Conservation (phyloP, 2,888 invertebrate genomes). For the Emmelina monodactyla region DNA sequence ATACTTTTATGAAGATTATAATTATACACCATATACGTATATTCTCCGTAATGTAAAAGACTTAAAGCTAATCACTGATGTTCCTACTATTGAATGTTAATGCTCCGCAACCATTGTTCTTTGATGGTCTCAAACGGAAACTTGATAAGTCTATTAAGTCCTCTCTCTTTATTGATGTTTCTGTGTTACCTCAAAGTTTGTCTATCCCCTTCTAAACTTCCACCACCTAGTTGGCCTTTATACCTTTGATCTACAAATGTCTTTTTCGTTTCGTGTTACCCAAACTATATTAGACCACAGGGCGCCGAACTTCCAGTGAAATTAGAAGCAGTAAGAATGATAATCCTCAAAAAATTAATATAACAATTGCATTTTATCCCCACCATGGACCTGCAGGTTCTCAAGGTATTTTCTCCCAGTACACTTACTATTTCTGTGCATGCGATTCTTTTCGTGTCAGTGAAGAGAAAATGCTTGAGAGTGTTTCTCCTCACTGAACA, state of each 20-base stretch:
- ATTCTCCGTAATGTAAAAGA: no score
- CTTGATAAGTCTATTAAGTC: slow-evolving; percentile 17
- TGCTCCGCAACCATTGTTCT: slow-evolving; percentile 33
- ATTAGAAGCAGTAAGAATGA: slow-evolving; percentile 17
- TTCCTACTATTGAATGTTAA: slow-evolving; percentile 4
- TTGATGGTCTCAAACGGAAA: slow-evolving; percentile 4
- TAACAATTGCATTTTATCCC: slow-evolving; percentile 61
- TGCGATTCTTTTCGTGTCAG: slow-evolving; percentile 31
- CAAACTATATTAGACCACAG: background rate
- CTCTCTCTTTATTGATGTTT: slow-evolving; percentile 50
- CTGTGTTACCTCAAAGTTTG: slow-evolving; percentile 42
- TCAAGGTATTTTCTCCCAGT: slow-evolving; percentile 67
- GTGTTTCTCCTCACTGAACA: slow-evolving; percentile 1
- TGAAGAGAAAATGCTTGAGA: slow-evolving; percentile 22
- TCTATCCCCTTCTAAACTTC: slow-evolving; percentile 34
- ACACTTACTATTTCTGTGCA: slow-evolving; percentile 58
- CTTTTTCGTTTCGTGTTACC: slow-evolving; percentile 1
- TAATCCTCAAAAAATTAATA: slow-evolving; percentile 57
- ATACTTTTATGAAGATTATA: no score
- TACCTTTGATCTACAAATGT: slow-evolving; percentile 1
- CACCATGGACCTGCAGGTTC: slow-evolving; percentile 67
- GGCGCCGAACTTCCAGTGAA: background rate
- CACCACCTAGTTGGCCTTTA: slow-evolving; percentile 34
- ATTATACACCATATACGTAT: no score
- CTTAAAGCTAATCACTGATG: slow-evolving; percentile 2